Conservation (phyloP, 1,140 invertebrate genomes). For the Zaprionus inermis region DNA sequence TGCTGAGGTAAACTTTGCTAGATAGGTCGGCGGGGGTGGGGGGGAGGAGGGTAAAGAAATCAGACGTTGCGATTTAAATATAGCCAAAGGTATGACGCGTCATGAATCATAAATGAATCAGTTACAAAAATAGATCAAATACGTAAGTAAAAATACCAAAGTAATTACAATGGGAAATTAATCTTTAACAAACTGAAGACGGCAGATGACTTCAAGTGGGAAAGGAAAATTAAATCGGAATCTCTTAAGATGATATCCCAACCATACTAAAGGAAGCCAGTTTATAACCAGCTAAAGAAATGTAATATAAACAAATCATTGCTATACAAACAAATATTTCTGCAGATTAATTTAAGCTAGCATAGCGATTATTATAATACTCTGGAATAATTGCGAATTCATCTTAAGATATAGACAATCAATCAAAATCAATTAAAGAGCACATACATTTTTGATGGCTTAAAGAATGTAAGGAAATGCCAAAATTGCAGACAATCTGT, state of each 20-base stretch:
- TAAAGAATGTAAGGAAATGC: no score
- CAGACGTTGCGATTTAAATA: constrained; percentile 25
- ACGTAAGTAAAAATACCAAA: constrained; percentile 1
- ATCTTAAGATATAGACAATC: background rate
- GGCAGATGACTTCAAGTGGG: background rate
- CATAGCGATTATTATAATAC: no score
- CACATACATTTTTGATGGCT: no score
- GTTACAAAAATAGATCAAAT: constrained; percentile 21
- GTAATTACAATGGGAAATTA: background rate
- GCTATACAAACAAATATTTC: background rate
- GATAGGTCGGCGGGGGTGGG: no score
- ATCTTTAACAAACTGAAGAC: background rate
- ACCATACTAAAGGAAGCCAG: background rate
- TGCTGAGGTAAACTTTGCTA: no score
- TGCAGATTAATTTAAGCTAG: background rate
- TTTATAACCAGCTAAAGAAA: no score
- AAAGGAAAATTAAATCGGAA: background rate
- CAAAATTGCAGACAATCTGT: no score
- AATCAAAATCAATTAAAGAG: background rate
- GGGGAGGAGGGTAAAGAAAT: background rate
- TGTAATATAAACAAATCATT: no score
- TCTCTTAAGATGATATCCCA: background rate
- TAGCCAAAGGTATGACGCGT: constrained; percentile 12
- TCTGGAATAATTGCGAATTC: background rate
- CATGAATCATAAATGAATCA: constrained; percentile 38